Percentiles rank a stretch among this genome's conserved stretches.
These are phyloP conservation scores for Sipha maydis DNA, from an alignment of 2,888 invertebrate genomes.

Conservation along the genomic window DNA sequence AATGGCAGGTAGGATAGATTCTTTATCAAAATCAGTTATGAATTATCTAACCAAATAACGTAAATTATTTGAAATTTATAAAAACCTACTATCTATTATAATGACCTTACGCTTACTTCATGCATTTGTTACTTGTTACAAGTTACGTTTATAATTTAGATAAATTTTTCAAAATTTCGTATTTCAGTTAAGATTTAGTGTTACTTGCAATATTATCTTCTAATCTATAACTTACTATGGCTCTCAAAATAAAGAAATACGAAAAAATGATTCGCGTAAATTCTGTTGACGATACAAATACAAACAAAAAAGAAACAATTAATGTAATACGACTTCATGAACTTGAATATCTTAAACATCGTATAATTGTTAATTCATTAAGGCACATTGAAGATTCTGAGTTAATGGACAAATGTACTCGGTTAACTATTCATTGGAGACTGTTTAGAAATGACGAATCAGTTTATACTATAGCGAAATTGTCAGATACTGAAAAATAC, in stretches of 20 bases:
- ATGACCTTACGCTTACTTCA: too few relatives aligned
- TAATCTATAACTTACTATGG: not conserved
- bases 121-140: too few relatives aligned
- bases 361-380: constrained; percentile 42
- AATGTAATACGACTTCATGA: constrained; percentile 9
- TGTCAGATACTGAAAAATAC: constrained; percentile 31
- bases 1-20: too few relatives aligned
- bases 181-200: too few relatives aligned
- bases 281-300: not conserved
- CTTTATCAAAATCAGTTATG: too few relatives aligned
- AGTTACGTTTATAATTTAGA: too few relatives aligned
- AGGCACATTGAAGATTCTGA: constrained; percentile 8
- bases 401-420: constrained; percentile 19
- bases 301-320: not conserved
- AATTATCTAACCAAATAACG: too few relatives aligned
- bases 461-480: not conserved
- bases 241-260: constrained; percentile 40
- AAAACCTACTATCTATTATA: too few relatives aligned
- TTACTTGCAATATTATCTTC: too few relatives aligned
- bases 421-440: constrained; percentile 36
- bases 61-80: too few relatives aligned
- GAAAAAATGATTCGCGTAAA: constrained; percentile 45
- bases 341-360: constrained; percentile 30
- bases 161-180: too few relatives aligned
- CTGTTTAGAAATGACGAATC: constrained; percentile 50